These are phyloP conservation scores for Aphelenchoides besseyi DNA, from an alignment of 1,140 invertebrate genomes.

Conservation along the genomic window DNA sequence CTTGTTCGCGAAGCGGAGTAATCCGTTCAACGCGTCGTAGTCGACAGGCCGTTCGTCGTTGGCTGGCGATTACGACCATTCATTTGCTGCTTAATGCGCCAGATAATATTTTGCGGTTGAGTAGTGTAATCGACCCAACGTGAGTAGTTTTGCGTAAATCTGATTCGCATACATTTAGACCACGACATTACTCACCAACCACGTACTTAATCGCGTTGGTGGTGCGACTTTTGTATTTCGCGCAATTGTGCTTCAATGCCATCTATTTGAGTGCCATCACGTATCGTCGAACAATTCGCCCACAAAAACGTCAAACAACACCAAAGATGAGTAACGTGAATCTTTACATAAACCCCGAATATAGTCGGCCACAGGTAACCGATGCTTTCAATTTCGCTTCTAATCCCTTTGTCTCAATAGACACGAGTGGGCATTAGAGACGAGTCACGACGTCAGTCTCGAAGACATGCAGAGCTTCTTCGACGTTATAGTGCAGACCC, in stretches of 20 bases:
- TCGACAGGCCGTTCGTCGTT: constrained; percentile 35
- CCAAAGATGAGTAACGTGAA: constrained; percentile 20
- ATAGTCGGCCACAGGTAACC: constrained; percentile 25
- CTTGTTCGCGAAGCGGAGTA: constrained; percentile 2
- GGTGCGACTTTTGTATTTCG: constrained; percentile 37
- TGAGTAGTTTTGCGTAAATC: constrained; percentile 28
- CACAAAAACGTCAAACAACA: constrained; percentile 28
- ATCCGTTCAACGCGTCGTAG: constrained; percentile 21
- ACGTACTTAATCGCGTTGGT: constrained; percentile 34
- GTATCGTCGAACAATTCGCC: constrained; percentile 37
- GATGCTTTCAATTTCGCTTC: neutral
- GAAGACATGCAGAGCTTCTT: constrained; percentile 14
- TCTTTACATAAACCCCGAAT: constrained; percentile 19
- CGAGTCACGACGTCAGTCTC: constrained; percentile 18
- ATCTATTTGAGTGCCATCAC: constrained; percentile 38
- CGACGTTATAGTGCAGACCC: constrained; percentile 25
- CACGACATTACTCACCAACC: constrained; percentile 19
- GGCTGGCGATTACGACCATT: constrained; percentile 44
- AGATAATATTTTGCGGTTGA: constrained; percentile 36
- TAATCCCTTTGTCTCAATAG: constrained; percentile 15
- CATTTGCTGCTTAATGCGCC: constrained; percentile 40
- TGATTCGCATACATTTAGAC: constrained; percentile 8
- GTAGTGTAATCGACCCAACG: constrained; percentile 21
- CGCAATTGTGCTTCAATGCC: constrained; percentile 47
- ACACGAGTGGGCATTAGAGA: constrained; percentile 20